Percentiles rank a stretch among this genome's conserved stretches.
These are phyloP conservation scores for Cantharis rustica DNA, from an alignment of 2,888 invertebrate species.

Conservation along the genomic window DNA sequence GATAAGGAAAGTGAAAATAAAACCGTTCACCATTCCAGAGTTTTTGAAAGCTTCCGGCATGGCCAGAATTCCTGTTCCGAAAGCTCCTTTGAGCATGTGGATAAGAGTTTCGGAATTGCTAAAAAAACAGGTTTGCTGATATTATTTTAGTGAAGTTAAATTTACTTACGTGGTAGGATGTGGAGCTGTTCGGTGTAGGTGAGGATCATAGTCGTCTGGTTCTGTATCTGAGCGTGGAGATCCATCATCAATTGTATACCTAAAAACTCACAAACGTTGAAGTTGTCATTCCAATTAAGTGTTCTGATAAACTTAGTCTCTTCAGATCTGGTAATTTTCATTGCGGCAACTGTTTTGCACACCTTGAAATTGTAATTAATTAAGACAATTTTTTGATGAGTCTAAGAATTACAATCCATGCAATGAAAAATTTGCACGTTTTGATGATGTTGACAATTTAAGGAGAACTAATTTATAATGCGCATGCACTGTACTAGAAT, in stretches of 20 bases:
- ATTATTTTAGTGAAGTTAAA: not conserved
- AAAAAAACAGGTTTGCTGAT: constrained; percentile 43
- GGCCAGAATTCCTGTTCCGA: constrained; percentile 92
- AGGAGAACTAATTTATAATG: no score
- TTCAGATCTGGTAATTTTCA: not conserved
- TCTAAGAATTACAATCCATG: no score
- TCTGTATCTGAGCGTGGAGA: not conserved
- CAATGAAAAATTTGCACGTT: no score
- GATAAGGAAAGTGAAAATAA: constrained; percentile 75
- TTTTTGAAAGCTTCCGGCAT: constrained; percentile 90
- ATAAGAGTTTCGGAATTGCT: constrained; percentile 83
- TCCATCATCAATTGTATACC: not conserved
- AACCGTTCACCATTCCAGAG: constrained; percentile 80
- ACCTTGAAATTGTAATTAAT: no score
- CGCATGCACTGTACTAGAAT: not conserved
- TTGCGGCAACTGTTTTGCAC: not conserved
- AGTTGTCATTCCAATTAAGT: not conserved
- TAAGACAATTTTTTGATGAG: no score
- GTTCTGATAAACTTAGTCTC: not conserved
- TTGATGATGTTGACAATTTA: no score
- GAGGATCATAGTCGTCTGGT: constrained; percentile 66
- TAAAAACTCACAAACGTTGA: not conserved
- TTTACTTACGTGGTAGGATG: constrained; percentile 75
- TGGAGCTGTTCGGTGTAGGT: constrained; percentile 65
- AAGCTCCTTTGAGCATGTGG: constrained; percentile 86